Conservation (phyloP, 1,140 invertebrate genomes). For the Cyclargus thomasi region DNA sequence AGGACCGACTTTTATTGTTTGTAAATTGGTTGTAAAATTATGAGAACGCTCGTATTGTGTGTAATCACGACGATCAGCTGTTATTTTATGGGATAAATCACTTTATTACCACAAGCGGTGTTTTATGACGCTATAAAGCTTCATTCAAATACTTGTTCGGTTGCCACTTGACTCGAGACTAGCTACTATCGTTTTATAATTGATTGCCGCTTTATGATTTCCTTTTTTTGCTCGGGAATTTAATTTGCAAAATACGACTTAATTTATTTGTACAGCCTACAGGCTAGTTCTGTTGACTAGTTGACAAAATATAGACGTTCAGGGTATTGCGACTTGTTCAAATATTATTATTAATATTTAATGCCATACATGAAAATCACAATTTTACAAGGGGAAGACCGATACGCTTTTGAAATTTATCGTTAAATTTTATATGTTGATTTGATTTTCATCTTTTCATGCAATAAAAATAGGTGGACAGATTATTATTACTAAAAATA, state of each 20-base stretch:
- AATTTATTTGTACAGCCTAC: too few species aligned
- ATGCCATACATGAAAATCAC: too few species aligned
- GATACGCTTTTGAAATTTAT: too few species aligned
- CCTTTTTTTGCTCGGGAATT: neutral
- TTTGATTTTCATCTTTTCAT: too few species aligned
- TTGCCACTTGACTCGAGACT: conserved; percentile 36
- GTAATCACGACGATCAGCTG: conserved; percentile 69
- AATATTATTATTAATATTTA: too few species aligned
- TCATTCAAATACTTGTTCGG: conserved; percentile 46
- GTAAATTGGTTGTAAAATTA: conserved; percentile 77
- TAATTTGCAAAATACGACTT: neutral
- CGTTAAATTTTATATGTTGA: too few species aligned
- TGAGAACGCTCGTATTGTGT: conserved; percentile 66
- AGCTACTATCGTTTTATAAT: conserved; percentile 8
- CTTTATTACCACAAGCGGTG: conserved; percentile 62
- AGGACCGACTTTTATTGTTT: conserved; percentile 76
- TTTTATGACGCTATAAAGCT: conserved; percentile 61
- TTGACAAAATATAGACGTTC: too few species aligned
- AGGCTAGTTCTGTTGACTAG: too few species aligned
- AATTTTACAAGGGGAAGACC: too few species aligned
- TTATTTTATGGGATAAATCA: conserved; percentile 69
- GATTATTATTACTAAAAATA: too few species aligned
- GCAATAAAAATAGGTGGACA: too few species aligned
- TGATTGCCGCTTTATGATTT: conserved; percentile 3
- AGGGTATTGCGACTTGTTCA: too few species aligned